Evolutionary conservation across 2,113 vertebrate genomes (phyloP).

Genomic region (Hemiprocne comata): DNA sequence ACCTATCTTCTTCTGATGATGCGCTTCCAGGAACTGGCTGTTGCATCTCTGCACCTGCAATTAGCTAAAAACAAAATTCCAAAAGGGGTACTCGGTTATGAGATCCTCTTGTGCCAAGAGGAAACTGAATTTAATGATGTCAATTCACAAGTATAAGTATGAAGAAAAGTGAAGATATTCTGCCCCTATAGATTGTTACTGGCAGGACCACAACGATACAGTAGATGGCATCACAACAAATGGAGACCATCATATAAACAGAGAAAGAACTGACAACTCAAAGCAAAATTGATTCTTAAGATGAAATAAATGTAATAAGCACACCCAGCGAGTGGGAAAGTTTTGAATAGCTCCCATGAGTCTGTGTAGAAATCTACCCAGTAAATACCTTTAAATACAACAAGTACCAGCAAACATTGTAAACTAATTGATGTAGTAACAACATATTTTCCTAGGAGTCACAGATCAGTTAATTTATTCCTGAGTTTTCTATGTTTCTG

Average conservation of each 20-base stretch:
- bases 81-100: not conserved
- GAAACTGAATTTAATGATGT: not conserved
- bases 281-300: not conserved
- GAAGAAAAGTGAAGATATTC: not conserved
- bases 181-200: not conserved
- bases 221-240: not conserved
- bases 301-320: not conserved
- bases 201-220: not conserved
- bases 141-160: not conserved
- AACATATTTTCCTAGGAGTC: not conserved
- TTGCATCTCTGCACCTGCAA: slow-evolving; percentile 90
- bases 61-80: slow-evolving; percentile 78
- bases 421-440: not conserved
- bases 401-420: not conserved
- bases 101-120: not conserved
- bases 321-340: not conserved
- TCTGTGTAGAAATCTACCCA: not conserved
- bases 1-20: slow-evolving; percentile 88
- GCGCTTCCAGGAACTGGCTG: slow-evolving; percentile 85
- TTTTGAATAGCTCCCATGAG: not conserved
- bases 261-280: not conserved
- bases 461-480: not conserved
- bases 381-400: not conserved
- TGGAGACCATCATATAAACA: not conserved
- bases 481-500: not conserved